These are phyloP conservation scores for Dichetophora obliterata DNA, from an alignment of 2,888 invertebrate species.

Conservation along the genomic window DNA sequence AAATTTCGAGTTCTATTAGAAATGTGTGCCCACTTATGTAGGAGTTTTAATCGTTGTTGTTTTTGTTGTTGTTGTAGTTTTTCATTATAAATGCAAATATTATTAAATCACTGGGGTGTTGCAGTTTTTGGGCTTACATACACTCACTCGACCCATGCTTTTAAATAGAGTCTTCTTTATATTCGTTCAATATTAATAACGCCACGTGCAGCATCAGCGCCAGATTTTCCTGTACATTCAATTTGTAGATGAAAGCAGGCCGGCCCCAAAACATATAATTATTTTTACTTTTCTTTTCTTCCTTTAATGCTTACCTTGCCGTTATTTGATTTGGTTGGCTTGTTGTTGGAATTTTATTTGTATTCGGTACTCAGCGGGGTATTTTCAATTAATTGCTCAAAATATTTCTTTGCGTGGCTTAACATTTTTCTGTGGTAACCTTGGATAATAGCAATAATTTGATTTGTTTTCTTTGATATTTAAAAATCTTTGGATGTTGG, in stretches of 20 bases:
- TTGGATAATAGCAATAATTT: too few species aligned
- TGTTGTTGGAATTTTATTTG: background rate
- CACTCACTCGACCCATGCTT: too few species aligned
- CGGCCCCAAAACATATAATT: background rate
- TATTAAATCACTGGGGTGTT: background rate
- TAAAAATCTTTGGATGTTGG: too few species aligned
- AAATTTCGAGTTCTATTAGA: too few species aligned
- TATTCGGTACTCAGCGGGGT: background rate
- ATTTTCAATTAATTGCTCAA: background rate
- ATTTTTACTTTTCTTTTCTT: background rate
- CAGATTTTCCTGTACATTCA: background rate
- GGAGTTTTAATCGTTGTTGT: background rate
- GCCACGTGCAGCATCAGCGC: conserved; percentile 43
- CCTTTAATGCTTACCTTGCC: background rate
- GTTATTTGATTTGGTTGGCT: background rate
- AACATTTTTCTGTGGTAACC: too few species aligned
- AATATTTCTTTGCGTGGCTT: background rate
- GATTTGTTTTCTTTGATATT: too few species aligned
- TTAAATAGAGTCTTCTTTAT: background rate
- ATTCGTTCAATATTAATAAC: conserved; percentile 38
- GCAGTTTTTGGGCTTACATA: background rate
- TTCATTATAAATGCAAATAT: conserved; percentile 37
- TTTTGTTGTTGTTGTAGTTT: background rate
- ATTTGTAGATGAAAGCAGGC: background rate
- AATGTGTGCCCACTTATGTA: background rate